Conservation (phyloP, 2,888 invertebrate genomes). For the Pomacea canaliculata region DNA sequence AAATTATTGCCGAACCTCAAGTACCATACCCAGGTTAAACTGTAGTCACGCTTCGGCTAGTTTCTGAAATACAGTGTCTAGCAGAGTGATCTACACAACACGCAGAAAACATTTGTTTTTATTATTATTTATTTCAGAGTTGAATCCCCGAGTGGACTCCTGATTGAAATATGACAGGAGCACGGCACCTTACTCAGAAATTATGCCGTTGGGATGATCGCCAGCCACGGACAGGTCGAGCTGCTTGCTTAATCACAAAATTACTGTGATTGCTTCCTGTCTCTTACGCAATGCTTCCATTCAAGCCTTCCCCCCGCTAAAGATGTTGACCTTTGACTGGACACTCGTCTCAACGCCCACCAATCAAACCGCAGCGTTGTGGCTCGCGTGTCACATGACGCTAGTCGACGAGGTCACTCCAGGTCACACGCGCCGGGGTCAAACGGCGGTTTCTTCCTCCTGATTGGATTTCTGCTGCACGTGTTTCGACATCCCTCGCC, state of each 20-base stretch:
- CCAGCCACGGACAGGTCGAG: too few relatives aligned
- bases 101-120: too few relatives aligned
- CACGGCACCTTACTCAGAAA: too few relatives aligned
- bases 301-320: not conserved
- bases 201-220: too few relatives aligned
- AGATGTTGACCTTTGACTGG: slow-evolving; percentile 8
- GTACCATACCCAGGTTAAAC: too few relatives aligned
- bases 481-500: slow-evolving; percentile 1
- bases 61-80: too few relatives aligned
- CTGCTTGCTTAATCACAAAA: slow-evolving; percentile 2
- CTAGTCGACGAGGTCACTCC: slow-evolving; percentile 8
- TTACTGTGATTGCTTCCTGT: slow-evolving; percentile 2
- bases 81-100: too few relatives aligned
- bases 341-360: slow-evolving; percentile 14
- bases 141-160: too few relatives aligned
- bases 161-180: too few relatives aligned
- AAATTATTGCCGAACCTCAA: too few relatives aligned
- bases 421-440: slow-evolving; percentile 19
- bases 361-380: slow-evolving; percentile 19
- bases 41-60: too few relatives aligned
- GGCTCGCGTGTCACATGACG: slow-evolving; percentile 22
- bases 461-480: slow-evolving; percentile 24
- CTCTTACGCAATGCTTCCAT: slow-evolving; percentile 2
- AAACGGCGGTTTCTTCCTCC: slow-evolving; percentile 4
- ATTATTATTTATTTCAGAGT: too few relatives aligned